A percentile compares a stretch with the other conserved stretches of the same genome.
These are phyloP conservation scores for Popillia japonica DNA, from an alignment of 1,140 invertebrate species.

Conservation along the genomic window DNA sequence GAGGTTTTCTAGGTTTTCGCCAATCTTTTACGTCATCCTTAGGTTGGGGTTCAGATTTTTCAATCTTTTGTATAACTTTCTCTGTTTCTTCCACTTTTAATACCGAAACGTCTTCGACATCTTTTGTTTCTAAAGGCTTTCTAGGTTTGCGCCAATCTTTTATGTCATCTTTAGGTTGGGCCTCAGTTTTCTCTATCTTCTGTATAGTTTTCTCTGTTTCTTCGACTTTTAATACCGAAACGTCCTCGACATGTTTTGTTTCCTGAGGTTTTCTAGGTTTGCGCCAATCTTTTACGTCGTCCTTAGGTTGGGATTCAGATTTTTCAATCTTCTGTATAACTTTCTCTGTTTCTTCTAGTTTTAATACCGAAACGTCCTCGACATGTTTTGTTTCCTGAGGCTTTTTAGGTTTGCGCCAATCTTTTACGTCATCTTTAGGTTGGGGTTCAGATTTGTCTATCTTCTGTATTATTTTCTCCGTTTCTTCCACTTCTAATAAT, in stretches of 20 bases:
- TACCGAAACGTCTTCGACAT: slow-evolving; percentile 49
- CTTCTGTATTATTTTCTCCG: slow-evolving; percentile 46
- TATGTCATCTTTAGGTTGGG: slow-evolving; percentile 14
- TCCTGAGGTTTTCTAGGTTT: slow-evolving; percentile 46
- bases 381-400: slow-evolving; percentile 5
- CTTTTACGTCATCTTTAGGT: neutral
- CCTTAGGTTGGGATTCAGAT: slow-evolving; percentile 36
- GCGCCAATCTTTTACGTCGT: slow-evolving; percentile 54
- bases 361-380: slow-evolving; percentile 30
- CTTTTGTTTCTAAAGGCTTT: slow-evolving; percentile 52
- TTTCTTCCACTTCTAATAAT: slow-evolving; percentile 49
- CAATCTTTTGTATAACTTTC: slow-evolving; percentile 50
- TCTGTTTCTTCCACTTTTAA: slow-evolving; percentile 48
- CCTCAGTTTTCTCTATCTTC: slow-evolving; percentile 52
- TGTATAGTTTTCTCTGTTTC: slow-evolving; percentile 53
- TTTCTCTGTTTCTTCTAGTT: slow-evolving; percentile 42
- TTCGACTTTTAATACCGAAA: slow-evolving; percentile 54
- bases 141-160: slow-evolving; percentile 40
- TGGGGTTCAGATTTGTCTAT: slow-evolving; percentile 36
- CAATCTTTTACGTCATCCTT: slow-evolving; percentile 18
- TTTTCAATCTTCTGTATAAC: slow-evolving; percentile 45
- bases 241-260: slow-evolving; percentile 59
- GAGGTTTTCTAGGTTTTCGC: slow-evolving; percentile 50
- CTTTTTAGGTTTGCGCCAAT: slow-evolving; percentile 44
- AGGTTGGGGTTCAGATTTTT: slow-evolving; percentile 5